Evolutionary conservation across 2,888 invertebrate genomes (phyloP).

Genomic region (Exocentrus adspersus): DNA sequence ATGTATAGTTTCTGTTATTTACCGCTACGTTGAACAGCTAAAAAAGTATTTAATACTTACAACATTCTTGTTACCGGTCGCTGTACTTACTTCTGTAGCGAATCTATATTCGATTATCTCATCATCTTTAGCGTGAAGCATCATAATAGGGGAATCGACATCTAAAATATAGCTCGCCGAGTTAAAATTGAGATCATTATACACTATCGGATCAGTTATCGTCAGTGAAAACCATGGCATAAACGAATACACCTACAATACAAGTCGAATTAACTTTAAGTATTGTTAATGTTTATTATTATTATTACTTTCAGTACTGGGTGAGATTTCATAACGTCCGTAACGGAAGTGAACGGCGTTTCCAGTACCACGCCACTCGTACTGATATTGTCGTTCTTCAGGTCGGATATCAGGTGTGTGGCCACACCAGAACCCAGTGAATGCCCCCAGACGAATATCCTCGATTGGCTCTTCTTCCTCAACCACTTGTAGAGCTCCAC

Average conservation of each 20-base stretch:
- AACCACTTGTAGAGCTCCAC: constrained; percentile 52
- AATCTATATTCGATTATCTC: constrained; percentile 82
- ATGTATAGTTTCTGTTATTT: constrained; percentile 66
- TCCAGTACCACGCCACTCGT: constrained; percentile 54
- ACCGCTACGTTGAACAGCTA: constrained; percentile 75
- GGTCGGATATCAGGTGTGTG: constrained; percentile 48
- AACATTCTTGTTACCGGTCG: too few species aligned
- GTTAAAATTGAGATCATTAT: constrained; percentile 78
- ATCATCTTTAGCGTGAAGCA: constrained; percentile 94
- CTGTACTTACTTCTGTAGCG: constrained; percentile 78
- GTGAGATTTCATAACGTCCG: constrained; percentile 53
- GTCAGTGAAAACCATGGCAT: constrained; percentile 85
- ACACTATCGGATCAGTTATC: constrained; percentile 79
- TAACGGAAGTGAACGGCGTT: constrained; percentile 55
- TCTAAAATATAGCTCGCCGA: constrained; percentile 77
- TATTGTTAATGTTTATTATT: neutral
- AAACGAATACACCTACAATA: constrained; percentile 76
- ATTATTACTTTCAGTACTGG: constrained; percentile 47
- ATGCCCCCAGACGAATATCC: constrained; percentile 56
- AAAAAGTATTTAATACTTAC: constrained; percentile 43
- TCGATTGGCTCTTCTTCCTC: constrained; percentile 42
- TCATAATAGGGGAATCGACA: constrained; percentile 80
- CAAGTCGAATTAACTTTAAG: too few species aligned
- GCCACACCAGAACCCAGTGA: constrained; percentile 53
- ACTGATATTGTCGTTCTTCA: constrained; percentile 49